Percentiles rank a stretch among this genome's conserved stretches.
These are phyloP conservation scores for Tetramorium alpestre DNA, from an alignment of 1,140 invertebrate genomes.

Conservation along the genomic window DNA sequence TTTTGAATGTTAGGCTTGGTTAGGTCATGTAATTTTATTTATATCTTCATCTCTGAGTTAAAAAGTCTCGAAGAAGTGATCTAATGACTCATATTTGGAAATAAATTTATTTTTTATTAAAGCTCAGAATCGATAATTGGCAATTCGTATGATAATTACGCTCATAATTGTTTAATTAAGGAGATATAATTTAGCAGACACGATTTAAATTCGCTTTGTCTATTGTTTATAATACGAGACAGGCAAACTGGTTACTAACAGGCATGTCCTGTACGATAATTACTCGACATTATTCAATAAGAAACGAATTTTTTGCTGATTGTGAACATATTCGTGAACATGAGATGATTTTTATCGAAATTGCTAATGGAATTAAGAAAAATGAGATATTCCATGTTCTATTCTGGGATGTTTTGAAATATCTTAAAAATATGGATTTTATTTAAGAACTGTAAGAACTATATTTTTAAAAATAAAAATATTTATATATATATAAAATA, in stretches of 20 bases:
- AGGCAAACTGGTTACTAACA: not conserved
- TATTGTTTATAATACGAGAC: conserved; percentile 36
- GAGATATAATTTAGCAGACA: not conserved
- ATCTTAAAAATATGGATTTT: conserved; percentile 23
- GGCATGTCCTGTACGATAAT: not conserved
- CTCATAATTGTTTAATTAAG: conserved; percentile 1
- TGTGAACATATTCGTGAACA: not conserved
- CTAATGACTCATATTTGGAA: not conserved
- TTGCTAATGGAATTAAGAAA: not conserved
- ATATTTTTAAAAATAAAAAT: conserved; percentile 25
- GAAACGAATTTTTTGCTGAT: conserved; percentile 18
- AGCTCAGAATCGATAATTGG: not conserved
- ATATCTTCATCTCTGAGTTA: not conserved
- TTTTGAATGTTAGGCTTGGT: not conserved
- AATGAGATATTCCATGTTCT: not conserved
- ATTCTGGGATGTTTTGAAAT: not conserved
- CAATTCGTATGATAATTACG: conserved; percentile 13
- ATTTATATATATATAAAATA: not conserved
- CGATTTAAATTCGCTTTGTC: conserved; percentile 1
- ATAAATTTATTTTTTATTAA: conserved; percentile 1
- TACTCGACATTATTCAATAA: conserved; percentile 36
- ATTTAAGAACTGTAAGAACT: conserved; percentile 31
- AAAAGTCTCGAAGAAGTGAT: not conserved
- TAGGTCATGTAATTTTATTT: not conserved
- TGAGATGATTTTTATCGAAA: conserved; percentile 16